Conservation (phyloP, 2,888 invertebrate genomes). For the Molanna angustata region DNA sequence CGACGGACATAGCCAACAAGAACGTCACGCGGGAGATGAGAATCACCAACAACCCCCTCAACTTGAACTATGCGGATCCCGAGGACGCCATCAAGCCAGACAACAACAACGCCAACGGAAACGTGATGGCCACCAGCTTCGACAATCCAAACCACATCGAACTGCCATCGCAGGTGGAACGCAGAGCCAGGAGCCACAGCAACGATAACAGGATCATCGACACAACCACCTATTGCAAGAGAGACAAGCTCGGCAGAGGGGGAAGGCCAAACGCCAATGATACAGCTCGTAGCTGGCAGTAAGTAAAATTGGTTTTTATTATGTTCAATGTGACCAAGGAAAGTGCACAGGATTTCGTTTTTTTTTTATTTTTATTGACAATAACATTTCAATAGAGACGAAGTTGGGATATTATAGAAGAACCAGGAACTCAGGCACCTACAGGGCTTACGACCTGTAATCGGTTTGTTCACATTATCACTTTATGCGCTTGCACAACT, state of each 20-base stretch:
- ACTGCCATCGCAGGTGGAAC: constrained; percentile 46
- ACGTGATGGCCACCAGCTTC: constrained; percentile 64
- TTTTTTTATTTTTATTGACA: no score
- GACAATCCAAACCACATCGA: constrained; percentile 73
- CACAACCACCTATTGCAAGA: constrained; percentile 71
- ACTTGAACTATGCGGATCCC: constrained; percentile 65
- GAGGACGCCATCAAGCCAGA: constrained; percentile 56
- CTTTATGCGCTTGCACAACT: no score
- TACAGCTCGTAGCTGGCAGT: constrained; percentile 49
- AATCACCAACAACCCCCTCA: constrained; percentile 77
- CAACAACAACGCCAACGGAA: constrained; percentile 42
- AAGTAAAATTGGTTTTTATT: constrained; percentile 39
- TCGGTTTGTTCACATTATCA: no score
- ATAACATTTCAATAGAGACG: no score
- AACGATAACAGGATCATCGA: constrained; percentile 50
- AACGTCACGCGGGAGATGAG: constrained; percentile 57
- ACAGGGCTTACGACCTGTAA: no score
- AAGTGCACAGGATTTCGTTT: no score
- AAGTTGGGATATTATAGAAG: no score
- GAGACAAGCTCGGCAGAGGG: constrained; percentile 46
- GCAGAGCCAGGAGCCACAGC: constrained; percentile 37
- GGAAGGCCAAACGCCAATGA: constrained; percentile 40
- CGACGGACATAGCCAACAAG: constrained; percentile 40
- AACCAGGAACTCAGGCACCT: no score
- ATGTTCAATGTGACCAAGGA: no score